A percentile compares a stretch with the other conserved stretches of the same genome.
Evolutionary conservation across 2,797 vertebrate genomes (phyloP).

Genomic region (Artibeus lituratus): DNA sequence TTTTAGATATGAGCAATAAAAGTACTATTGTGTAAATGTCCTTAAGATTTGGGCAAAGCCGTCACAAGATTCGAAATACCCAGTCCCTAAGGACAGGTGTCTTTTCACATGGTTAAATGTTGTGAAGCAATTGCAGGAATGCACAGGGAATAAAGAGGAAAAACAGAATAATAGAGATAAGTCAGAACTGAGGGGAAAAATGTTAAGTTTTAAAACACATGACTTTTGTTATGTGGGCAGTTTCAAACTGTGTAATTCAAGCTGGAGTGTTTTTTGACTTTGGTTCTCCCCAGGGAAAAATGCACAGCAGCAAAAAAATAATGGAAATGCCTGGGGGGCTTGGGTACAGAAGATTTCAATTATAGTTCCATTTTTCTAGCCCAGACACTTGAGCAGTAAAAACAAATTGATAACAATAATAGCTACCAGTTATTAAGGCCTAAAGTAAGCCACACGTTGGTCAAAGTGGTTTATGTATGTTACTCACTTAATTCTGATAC

Average conservation of each 20-base stretch:
- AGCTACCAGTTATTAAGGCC: neutral
- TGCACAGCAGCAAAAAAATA: neutral
- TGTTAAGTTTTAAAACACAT: neutral
- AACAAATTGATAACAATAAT: neutral
- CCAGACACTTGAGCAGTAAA: neutral
- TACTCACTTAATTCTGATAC: neutral
- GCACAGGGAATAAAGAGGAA: neutral
- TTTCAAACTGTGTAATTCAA: neutral
- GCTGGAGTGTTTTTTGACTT: neutral
- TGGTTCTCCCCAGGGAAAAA: neutral
- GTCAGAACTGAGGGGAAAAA: neutral
- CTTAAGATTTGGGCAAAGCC: slow-evolving; percentile 32
- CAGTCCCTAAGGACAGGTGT: neutral
- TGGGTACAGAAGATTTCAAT: neutral
- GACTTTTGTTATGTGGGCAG: neutral
- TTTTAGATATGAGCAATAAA: slow-evolving; percentile 1
- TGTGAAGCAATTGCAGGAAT: neutral
- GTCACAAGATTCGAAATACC: neutral
- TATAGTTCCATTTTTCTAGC: neutral
- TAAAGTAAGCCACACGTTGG: neutral
- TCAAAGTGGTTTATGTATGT: neutral
- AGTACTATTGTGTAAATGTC: neutral
- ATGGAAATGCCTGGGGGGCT: neutral
- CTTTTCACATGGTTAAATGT: neutral
- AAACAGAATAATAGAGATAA: neutral